Percentiles rank a stretch among this genome's conserved stretches.
Conservation (phyloP, 2,797 vertebrate species). For the Diplodus puntazzo region DNA sequence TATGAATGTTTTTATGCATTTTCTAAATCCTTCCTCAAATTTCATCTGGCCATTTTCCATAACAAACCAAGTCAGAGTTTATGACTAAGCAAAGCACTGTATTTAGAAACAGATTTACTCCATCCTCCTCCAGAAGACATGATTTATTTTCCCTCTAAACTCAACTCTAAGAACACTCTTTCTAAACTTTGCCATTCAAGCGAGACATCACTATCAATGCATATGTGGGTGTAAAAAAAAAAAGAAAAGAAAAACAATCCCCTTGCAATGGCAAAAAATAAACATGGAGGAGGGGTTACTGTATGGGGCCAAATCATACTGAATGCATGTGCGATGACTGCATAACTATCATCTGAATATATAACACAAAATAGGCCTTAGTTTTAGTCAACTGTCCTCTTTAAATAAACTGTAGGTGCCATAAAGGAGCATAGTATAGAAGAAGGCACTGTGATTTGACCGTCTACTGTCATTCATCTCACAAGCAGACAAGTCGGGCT, state of each 20-base stretch:
- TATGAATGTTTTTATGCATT: neutral
- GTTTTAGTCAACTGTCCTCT: neutral
- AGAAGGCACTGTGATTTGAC: neutral
- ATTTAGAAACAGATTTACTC: conserved; percentile 60
- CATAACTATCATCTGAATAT: neutral
- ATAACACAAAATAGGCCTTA: neutral
- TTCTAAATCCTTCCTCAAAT: neutral
- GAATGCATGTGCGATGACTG: neutral
- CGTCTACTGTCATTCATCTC: neutral
- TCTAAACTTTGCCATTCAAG: conserved; percentile 43
- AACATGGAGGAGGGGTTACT: conserved; percentile 12
- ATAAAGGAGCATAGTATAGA: neutral
- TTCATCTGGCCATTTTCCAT: conserved; percentile 27
- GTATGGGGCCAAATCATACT: neutral
- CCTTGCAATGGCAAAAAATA: conserved; percentile 34
- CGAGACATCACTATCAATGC: conserved; percentile 42
- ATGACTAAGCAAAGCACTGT: conserved; percentile 52
- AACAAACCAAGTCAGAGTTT: conserved; percentile 25
- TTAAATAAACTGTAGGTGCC: neutral
- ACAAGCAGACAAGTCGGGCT: neutral
- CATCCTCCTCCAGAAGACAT: conserved; percentile 44
- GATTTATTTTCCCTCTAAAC: conserved; percentile 26
- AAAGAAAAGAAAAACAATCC: neutral
- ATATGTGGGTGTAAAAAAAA: conserved; percentile 42
- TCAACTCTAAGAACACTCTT: conserved; percentile 28